Base-by-base conservation (phyloP, 2,888 invertebrate species). In the Hirtodrosophila alboralis region DNA sequence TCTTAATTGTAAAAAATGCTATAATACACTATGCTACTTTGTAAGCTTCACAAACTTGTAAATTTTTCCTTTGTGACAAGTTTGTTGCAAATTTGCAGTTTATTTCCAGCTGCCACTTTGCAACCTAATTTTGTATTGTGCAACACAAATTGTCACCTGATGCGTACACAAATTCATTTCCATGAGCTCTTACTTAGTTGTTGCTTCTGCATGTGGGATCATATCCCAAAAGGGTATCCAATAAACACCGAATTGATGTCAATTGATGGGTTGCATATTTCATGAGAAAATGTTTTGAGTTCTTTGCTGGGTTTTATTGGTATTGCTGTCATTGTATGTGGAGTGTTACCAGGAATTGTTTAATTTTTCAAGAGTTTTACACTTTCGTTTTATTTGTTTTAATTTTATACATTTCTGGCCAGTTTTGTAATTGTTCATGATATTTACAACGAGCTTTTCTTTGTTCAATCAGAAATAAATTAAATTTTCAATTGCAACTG, bases 91-190 rank as follows among this genome's bases (percentile, higher is more conserved):
- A 23, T 21, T 5, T 28, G 28, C 38, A 18, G 10, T 23, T 14
- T 41, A 9, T 43, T 33, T 34, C n/a, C n/a, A 12, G 28, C 8
- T 23, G 40, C 9, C 26, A 59, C 49, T 58, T 66, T 64, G 59
- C 54, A 70, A 53, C 56, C 63, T 51, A 40, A 56, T 61, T 70
- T 75, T 16, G 38, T 34, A 27, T 49, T 52, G 48, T 56, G 49
- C 34, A 26, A 18, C 30, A n/a, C n/a, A 30, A 53, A 51, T 8
- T 30, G 63, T 36, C 66, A 79, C 34, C 57, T 36, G 66, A 62
- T 47, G 51, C 44, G 33, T 34, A 14, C 40, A 27, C 28, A 33
- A 37, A 41, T 10, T n/a, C 48, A 52, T 28, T 48, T 37, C 3
- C 43, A 36, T 30, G 13, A 45, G 30, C 30, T 28, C 6, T 13